Percentiles rank a stretch among this genome's conserved stretches.
phyloP scores from a whole-genome alignment of 2,113 vertebrate genomes.

The Acrocephalus arundinaceus region DNA sequence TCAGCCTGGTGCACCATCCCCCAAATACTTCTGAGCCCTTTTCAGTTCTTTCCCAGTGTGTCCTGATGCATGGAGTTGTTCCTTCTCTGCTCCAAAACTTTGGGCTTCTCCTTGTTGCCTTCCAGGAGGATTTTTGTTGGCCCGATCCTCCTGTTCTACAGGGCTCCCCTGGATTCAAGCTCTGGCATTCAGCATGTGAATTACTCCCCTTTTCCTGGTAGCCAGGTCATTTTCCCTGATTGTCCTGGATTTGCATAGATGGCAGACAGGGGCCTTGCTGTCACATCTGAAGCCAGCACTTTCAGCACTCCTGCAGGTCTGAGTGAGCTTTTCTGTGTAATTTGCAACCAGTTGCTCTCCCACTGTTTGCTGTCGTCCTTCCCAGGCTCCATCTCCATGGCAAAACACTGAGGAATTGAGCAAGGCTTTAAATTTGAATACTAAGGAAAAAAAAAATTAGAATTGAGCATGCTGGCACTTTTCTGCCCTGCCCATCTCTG shows the following conservation, averaged over 20 bases:
- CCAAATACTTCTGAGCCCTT: not conserved
- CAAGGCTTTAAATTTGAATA: not conserved
- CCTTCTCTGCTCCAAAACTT: not conserved
- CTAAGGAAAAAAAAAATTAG: not conserved
- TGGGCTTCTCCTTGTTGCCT: not conserved
- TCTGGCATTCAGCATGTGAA: not conserved
- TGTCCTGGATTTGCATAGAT: not conserved
- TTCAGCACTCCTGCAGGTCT: not conserved
- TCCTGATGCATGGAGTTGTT: not conserved
- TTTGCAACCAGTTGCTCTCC: not conserved
- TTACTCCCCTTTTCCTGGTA: not conserved
- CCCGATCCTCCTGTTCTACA: rapidly evolving
- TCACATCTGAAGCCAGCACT: not conserved
- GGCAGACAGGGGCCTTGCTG: not conserved
- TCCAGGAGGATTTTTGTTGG: not conserved
- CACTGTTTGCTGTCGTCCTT: not conserved
- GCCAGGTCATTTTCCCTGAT: not conserved
- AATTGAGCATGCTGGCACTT: not conserved
- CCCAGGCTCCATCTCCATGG: not conserved
- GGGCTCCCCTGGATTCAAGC: not conserved
- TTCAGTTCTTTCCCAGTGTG: not conserved
- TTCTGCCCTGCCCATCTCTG: not conserved
- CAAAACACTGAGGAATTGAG: not conserved
- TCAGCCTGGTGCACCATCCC: not conserved
- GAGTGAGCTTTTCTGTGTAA: not conserved